Evolutionary conservation across 1,140 invertebrate genomes (phyloP).

Genomic region (Listronotus bonariensis): DNA sequence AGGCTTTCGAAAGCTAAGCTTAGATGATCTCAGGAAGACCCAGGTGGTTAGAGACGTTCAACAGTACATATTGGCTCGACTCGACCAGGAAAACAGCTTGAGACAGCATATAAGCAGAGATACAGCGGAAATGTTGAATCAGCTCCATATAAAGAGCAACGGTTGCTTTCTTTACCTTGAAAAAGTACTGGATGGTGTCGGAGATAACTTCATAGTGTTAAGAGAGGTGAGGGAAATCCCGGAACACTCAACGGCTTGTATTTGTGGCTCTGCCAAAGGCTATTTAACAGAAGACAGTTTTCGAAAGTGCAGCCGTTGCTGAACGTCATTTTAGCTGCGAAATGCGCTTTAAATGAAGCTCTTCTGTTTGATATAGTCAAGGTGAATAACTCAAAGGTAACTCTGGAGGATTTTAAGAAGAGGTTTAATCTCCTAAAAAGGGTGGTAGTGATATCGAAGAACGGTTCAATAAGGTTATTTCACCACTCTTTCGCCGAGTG

Average conservation of each 20-base stretch:
- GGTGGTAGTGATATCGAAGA: slow-evolving; percentile 67
- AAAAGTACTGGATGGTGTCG: slow-evolving; percentile 89
- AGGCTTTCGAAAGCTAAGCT: slow-evolving; percentile 88
- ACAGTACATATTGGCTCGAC: slow-evolving; percentile 88
- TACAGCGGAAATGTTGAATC: slow-evolving; percentile 93
- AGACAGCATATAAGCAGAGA: slow-evolving; percentile 80
- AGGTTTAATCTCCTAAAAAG: slow-evolving; percentile 78
- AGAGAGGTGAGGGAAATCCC: slow-evolving; percentile 87
- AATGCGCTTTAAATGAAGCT: slow-evolving; percentile 79
- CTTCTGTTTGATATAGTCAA: slow-evolving; percentile 81
- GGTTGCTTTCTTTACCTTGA: slow-evolving; percentile 94
- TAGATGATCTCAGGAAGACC: slow-evolving; percentile 88
- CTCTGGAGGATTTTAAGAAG: slow-evolving; percentile 83
- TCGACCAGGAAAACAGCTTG: slow-evolving; percentile 82
- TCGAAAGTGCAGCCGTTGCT: slow-evolving; percentile 83
- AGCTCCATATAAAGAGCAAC: slow-evolving; percentile 95
- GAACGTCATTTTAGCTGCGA: slow-evolving; percentile 85
- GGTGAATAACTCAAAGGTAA: slow-evolving; percentile 79
- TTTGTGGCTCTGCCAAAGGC: slow-evolving; percentile 90
- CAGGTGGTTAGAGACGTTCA: slow-evolving; percentile 91
- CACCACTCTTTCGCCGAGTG: slow-evolving; percentile 94
- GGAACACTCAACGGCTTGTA: slow-evolving; percentile 94
- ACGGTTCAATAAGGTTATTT: slow-evolving; percentile 75
- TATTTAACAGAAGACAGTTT: slow-evolving; percentile 88
- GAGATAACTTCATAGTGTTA: slow-evolving; percentile 89